These are phyloP conservation scores for Phyllotis vaccarum DNA, from an alignment of 2,797 vertebrate species.

Conservation along the genomic window DNA sequence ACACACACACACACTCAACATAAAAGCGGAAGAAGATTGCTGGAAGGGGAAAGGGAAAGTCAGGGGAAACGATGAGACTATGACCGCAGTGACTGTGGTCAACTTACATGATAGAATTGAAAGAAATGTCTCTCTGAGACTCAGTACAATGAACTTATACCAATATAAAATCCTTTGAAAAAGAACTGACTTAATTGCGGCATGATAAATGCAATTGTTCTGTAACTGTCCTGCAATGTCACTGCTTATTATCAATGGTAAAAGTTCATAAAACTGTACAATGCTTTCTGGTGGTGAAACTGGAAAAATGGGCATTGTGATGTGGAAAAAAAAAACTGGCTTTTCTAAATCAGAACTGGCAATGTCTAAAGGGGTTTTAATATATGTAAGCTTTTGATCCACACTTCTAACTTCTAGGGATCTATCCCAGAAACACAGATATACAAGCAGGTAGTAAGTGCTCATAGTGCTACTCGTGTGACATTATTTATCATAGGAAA, in stretches of 20 bases:
- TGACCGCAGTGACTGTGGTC: neutral
- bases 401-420: neutral
- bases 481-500: neutral
- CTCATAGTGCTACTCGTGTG: neutral
- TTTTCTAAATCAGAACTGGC: neutral
- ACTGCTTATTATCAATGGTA: neutral
- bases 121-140: neutral
- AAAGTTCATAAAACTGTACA: neutral
- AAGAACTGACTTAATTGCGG: no score
- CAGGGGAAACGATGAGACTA: no score
- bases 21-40: neutral
- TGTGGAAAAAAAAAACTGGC: neutral
- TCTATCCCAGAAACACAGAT: neutral
- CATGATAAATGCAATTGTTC: neutral
- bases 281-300: neutral
- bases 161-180: neutral
- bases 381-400: neutral
- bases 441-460: neutral
- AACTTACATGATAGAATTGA: neutral
- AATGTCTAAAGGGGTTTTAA: neutral
- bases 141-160: neutral
- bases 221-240: neutral
- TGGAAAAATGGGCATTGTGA: neutral
- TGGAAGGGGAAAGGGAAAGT: neutral
- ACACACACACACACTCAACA: neutral